These are phyloP conservation scores for Lagodon rhomboides DNA, from an alignment of 2,797 vertebrate genomes.

Conservation along the genomic window DNA sequence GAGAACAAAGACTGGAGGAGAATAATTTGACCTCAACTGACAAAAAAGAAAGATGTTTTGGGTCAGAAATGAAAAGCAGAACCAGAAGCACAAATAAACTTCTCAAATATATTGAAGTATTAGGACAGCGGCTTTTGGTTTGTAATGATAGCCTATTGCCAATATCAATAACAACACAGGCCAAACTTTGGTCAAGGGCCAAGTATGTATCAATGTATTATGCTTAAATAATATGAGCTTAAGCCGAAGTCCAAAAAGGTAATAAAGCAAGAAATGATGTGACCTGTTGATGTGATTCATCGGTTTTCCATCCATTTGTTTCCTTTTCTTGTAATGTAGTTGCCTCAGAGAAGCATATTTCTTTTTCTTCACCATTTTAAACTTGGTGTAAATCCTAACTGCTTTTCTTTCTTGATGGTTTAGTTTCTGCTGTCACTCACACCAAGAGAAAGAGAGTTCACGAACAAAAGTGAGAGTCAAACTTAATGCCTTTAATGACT, in stretches of 20 bases:
- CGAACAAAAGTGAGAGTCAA: not conserved
- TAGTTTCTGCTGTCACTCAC: not conserved
- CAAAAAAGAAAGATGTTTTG: constrained; percentile 4
- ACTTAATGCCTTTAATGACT: not conserved
- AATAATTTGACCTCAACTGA: constrained; percentile 13
- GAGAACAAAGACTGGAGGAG: not conserved
- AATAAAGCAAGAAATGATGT: not conserved
- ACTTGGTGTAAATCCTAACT: not conserved
- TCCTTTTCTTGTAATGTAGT: not conserved
- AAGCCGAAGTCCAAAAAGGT: not conserved
- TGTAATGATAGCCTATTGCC: not conserved
- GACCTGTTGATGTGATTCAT: constrained; percentile 8
- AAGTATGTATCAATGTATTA: not conserved
- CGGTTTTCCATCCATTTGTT: not conserved
- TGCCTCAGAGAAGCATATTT: not conserved
- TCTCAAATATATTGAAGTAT: not conserved
- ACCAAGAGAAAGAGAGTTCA: not conserved
- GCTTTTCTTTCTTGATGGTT: not conserved
- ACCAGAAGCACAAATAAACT: not conserved
- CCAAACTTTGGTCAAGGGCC: not conserved
- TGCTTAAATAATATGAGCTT: not conserved
- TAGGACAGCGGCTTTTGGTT: not conserved
- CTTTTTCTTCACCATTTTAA: not conserved
- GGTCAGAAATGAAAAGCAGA: constrained; percentile 11
- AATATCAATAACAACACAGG: constrained; percentile 1